Evolutionary conservation across 1,140 invertebrate species (phyloP).

Genomic region (Drosophila nasuta): DNA sequence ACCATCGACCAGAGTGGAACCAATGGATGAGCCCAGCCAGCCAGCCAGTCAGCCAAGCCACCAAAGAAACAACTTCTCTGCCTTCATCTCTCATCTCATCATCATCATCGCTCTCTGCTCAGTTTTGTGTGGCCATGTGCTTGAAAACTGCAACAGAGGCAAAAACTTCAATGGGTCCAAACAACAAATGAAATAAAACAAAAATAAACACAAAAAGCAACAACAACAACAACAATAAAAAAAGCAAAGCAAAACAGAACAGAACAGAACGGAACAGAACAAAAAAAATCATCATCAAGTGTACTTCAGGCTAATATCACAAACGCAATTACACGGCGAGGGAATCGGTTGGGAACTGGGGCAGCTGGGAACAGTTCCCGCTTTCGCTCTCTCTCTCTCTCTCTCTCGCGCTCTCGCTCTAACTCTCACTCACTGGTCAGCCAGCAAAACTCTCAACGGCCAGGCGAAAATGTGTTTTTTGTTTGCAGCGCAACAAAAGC

Average conservation of each 20-base stretch:
- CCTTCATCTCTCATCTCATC: too few relatives aligned
- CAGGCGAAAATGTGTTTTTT: constrained; percentile 53
- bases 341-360: constrained; percentile 19
- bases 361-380: background rate
- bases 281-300: constrained; percentile 48
- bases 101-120: too few relatives aligned
- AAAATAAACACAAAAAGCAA: constrained; percentile 21
- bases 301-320: constrained; percentile 81
- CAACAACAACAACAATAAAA: constrained; percentile 12
- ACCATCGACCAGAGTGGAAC: background rate
- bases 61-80: too few relatives aligned
- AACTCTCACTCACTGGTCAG: constrained; percentile 21
- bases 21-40: background rate
- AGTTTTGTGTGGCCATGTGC: constrained; percentile 55
- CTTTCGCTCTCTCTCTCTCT: background rate
- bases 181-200: constrained; percentile 43
- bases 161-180: constrained; percentile 67
- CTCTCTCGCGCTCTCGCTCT: background rate
- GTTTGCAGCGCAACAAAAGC: constrained; percentile 72
- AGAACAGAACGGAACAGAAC: background rate
- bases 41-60: too few relatives aligned
- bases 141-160: constrained; percentile 73
- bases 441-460: constrained; percentile 5
- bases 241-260: constrained; percentile 33
- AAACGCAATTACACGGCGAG: constrained; percentile 76